Base-by-base conservation (phyloP, 2,888 invertebrate species). In the Glyphotaelius pellucidus region DNA sequence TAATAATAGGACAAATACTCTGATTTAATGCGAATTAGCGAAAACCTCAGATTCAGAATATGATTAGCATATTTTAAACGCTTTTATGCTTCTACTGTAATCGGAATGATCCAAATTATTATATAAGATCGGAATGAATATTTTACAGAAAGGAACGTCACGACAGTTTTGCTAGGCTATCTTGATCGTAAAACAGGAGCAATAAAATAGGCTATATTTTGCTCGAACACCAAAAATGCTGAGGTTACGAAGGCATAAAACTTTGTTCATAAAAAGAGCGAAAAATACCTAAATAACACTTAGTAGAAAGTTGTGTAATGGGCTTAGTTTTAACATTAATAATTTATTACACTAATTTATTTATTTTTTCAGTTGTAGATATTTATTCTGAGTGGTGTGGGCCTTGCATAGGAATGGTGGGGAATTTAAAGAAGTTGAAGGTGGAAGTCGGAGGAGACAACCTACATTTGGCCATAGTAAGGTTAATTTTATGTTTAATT, bases 341-440 rank as follows among this genome's bases (percentile, higher is more conserved):
- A 67, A 67, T 67, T 67, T 67, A 67, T 67, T 52, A 52, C 52
- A 19, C 2, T 52, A 52, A 47, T 11, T 47, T 11, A 42, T 42
- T 42, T 42, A 14, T 25, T 25, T 25, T 52, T 95, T 86, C 95
- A 97, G 98, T 99, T 92, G 96, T 98, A 92, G 99, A 99, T 95
- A 97, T 99, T 25, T 99, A 98, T 95, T 98, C 98, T 12, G 98
- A 98, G 93, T 99, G 99, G 99, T 98, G 98, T 94, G 99, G 99
- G 0, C 98, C 99, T 0, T 99, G 99, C 94, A 95, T 97, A 92
- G 98, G 98, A 42, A 98, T 99, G 98, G 96, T 98, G 90, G 98
- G 98, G 87, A 98, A 97, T 94, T 96, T 99, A 94, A 98, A 98
- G 95, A 98, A 98, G 95, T 96, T 99, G 93, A 99, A 99, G 95